Evolutionary conservation across 2,888 invertebrate species (phyloP).

Genomic region (Melikaiella ostensackeni): DNA sequence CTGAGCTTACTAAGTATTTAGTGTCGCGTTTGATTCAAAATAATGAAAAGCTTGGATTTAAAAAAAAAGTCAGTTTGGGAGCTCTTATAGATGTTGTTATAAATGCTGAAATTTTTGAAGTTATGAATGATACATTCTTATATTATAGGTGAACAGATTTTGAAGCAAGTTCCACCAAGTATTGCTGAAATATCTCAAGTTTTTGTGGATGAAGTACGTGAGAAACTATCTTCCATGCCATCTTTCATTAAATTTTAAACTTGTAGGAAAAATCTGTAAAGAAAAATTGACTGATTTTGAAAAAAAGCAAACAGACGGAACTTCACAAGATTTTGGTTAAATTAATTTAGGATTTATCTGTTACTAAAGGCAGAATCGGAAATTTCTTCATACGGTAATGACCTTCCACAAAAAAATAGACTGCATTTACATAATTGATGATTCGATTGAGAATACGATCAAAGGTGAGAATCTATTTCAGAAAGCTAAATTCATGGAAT

Average conservation of each 20-base stretch:
- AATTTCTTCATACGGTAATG: too few species aligned
- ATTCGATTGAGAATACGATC: background rate
- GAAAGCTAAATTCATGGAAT: slow-evolving; percentile 8
- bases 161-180: background rate
- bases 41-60: slow-evolving; percentile 16
- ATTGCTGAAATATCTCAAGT: slow-evolving; percentile 10
- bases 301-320: too few species aligned
- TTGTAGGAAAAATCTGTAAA: too few species aligned
- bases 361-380: too few species aligned
- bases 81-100: slow-evolving; percentile 3
- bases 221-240: background rate
- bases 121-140: too few species aligned
- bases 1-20: background rate
- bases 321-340: too few species aligned
- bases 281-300: too few species aligned
- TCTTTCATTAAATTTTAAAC: background rate
- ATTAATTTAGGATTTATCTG: too few species aligned
- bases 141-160: background rate
- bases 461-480: background rate
- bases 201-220: background rate
- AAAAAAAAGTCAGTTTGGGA: too few species aligned
- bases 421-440: background rate
- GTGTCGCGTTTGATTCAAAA: background rate
- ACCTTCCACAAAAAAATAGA: background rate
- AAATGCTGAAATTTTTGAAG: background rate